Conservation (phyloP, 1,140 invertebrate species). For the Aphaenogaster floridana region DNA sequence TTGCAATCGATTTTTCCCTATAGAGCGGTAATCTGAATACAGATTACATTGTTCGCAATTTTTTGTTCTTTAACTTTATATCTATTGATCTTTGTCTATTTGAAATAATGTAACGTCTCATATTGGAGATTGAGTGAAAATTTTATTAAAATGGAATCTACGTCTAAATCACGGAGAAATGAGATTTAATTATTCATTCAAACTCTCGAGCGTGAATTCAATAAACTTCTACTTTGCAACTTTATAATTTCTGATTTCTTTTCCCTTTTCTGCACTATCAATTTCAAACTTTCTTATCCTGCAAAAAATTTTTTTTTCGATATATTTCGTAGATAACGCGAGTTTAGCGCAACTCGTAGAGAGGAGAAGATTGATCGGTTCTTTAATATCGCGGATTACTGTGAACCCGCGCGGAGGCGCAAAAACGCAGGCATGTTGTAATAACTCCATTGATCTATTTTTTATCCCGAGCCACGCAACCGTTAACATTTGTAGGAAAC, state of each 20-base stretch:
- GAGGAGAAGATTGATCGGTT: constrained; percentile 46
- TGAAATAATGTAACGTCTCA: background rate
- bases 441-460: constrained; percentile 52
- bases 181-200: background rate
- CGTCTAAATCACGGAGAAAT: background rate
- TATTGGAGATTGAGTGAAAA: background rate
- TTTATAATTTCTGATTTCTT: background rate
- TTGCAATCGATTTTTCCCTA: background rate
- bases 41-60: background rate
- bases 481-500: constrained; percentile 43
- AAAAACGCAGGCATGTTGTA: constrained; percentile 36
- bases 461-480: constrained; percentile 4
- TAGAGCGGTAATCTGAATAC: background rate
- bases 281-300: background rate
- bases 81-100: background rate
- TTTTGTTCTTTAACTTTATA: background rate
- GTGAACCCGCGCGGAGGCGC: background rate
- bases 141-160: background rate
- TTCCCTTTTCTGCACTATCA: background rate
- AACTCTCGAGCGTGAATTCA: background rate
- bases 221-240: background rate
- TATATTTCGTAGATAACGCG: background rate
- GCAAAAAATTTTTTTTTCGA: background rate
- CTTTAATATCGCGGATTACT: constrained; percentile 52
- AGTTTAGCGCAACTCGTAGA: constrained; percentile 8